These are phyloP conservation scores for Andrena praecox DNA, from an alignment of 2,888 invertebrate genomes.

Conservation along the genomic window DNA sequence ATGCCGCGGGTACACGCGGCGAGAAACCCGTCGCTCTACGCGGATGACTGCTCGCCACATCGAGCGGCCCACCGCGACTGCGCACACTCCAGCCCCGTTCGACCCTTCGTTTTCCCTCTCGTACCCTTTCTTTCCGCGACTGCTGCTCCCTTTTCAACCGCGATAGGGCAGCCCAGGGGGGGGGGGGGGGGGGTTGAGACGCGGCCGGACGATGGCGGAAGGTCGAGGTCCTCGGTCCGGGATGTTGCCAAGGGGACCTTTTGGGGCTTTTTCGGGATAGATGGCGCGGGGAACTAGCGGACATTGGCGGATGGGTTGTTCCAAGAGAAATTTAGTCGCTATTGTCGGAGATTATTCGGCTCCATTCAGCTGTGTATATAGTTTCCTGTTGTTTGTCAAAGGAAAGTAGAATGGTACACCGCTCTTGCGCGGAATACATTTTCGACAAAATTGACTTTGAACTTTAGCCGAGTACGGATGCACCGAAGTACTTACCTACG, in stretches of 20 bases:
- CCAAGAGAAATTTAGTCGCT: neutral
- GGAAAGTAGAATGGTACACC: too few relatives aligned
- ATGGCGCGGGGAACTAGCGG: neutral
- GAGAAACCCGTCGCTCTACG: slow-evolving; percentile 77
- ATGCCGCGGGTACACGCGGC: slow-evolving; percentile 71
- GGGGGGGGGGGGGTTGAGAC: too few relatives aligned
- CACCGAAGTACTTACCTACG: too few relatives aligned
- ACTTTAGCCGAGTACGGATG: too few relatives aligned
- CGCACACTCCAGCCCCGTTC: slow-evolving; percentile 67
- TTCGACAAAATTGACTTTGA: too few relatives aligned
- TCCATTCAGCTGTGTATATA: too few relatives aligned
- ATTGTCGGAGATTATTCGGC: neutral
- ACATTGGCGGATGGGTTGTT: neutral
- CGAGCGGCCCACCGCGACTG: slow-evolving; percentile 72
- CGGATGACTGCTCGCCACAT: slow-evolving; percentile 73
- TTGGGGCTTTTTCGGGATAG: neutral
- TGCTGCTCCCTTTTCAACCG: slow-evolving; percentile 28
- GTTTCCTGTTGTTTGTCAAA: too few relatives aligned
- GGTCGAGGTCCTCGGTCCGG: slow-evolving; percentile 33
- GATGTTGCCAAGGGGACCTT: neutral
- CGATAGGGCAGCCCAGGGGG: neutral
- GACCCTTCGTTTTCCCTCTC: slow-evolving; percentile 52
- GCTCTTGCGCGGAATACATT: too few relatives aligned
- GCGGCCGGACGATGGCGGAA: slow-evolving; percentile 31
- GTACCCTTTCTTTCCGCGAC: slow-evolving; percentile 34